phyloP scores from a whole-genome alignment of 2,113 vertebrate genomes.

The Theristicus caerulescens region DNA sequence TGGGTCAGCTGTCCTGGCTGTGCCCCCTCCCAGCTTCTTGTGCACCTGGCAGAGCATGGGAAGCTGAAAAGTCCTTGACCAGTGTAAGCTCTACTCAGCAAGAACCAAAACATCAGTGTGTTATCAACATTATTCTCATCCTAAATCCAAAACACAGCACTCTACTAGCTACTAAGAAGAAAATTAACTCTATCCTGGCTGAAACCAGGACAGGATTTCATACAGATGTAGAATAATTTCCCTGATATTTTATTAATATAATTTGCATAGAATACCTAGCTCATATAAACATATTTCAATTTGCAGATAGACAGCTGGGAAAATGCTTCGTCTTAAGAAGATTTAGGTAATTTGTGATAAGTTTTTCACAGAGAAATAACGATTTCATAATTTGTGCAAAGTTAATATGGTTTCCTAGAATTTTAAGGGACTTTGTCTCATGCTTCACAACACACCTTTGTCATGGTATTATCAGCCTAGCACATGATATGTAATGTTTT shows the following conservation, averaged over 20 bases:
- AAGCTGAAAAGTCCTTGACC: too few relatives aligned
- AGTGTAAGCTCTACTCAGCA: too few relatives aligned
- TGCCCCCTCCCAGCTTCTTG: too few relatives aligned
- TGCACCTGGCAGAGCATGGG: too few relatives aligned
- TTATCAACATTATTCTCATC: too few relatives aligned
- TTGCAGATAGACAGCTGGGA: not conserved
- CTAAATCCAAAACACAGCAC: too few relatives aligned
- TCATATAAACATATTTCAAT: not conserved
- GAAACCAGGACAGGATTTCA: too few relatives aligned
- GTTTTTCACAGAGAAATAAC: not conserved
- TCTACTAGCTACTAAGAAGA: too few relatives aligned
- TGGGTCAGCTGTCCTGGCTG: too few relatives aligned
- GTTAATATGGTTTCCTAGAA: not conserved
- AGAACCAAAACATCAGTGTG: too few relatives aligned
- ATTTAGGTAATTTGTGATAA: not conserved
- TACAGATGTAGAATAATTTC: not conserved
- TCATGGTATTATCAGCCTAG: not conserved
- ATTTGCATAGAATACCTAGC: not conserved
- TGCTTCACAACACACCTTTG: not conserved
- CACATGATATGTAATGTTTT: not conserved
- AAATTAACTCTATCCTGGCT: too few relatives aligned
- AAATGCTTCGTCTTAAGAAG: not conserved
- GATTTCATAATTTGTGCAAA: not conserved
- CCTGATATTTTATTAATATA: not conserved
- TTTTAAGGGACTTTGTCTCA: not conserved